A percentile compares a stretch with the other conserved stretches of the same genome.
Conservation (phyloP, 2,888 invertebrate species). For the Rhagonycha lutea region DNA sequence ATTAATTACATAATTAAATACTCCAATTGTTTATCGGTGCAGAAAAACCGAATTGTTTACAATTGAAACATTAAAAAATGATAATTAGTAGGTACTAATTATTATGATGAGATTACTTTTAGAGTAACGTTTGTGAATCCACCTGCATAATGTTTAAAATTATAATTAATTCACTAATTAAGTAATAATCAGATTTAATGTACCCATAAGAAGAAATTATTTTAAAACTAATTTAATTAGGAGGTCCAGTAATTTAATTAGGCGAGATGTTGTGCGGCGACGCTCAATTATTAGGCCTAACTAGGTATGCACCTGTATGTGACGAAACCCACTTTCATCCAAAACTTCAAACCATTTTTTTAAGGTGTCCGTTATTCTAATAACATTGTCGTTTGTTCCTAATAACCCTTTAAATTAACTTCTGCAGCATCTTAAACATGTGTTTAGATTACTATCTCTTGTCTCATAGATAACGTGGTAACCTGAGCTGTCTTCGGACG, state of each 20-base stretch:
- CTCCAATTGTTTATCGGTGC: not conserved
- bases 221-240: not conserved
- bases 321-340: not conserved
- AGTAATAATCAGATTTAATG: not conserved
- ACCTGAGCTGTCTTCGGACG: conserved; percentile 13
- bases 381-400: conserved; percentile 1
- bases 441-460: conserved; percentile 40
- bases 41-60: not conserved
- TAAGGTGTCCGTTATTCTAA: not conserved
- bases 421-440: conserved; percentile 33
- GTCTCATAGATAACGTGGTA: conserved; percentile 24
- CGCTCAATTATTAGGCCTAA: not conserved
- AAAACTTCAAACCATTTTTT: not conserved
- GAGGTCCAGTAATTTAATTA: not conserved
- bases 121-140: not conserved
- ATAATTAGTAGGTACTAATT: not conserved
- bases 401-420: conserved; percentile 26
- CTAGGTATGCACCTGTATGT: not conserved
- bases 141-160: not conserved
- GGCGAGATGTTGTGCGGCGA: not conserved
- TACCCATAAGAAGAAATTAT: not conserved
- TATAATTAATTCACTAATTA: not conserved
- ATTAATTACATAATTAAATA: not conserved
- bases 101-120: not conserved
- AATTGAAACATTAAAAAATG: not conserved